Conservation (phyloP, 1,140 invertebrate species). For the Rhyacophila brunnea region DNA sequence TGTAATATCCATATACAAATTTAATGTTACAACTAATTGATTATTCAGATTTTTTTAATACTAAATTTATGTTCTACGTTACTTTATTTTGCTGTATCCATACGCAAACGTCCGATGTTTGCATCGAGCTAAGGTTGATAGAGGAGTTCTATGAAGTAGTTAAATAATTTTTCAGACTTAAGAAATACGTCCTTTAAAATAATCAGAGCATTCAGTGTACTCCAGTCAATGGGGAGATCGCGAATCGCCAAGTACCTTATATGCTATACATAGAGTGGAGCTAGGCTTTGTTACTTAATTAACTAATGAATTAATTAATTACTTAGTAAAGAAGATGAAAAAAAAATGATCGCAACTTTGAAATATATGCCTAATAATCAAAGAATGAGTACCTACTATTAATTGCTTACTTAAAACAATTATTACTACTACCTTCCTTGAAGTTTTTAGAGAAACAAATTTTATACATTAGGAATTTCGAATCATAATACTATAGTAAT, state of each 20-base stretch:
- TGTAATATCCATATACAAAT: too few relatives aligned
- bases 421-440: slow-evolving; percentile 29
- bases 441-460: slow-evolving; percentile 27
- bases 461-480: slow-evolving; percentile 31
- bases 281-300: slow-evolving; percentile 30
- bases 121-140: slow-evolving; percentile 8
- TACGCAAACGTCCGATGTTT: too few relatives aligned
- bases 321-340: slow-evolving; percentile 4
- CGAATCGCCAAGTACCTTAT: slow-evolving; percentile 25
- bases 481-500: slow-evolving; percentile 21
- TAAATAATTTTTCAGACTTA: slow-evolving; percentile 35
- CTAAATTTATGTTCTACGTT: too few relatives aligned
- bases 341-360: slow-evolving; percentile 26
- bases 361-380: slow-evolving; percentile 30
- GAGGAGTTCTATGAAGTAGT: slow-evolving; percentile 15
- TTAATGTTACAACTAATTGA: too few relatives aligned
- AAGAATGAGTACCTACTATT: slow-evolving; percentile 28
- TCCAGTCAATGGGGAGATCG: slow-evolving; percentile 13
- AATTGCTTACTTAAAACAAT: slow-evolving; percentile 31
- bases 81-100: too few relatives aligned
- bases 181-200: slow-evolving; percentile 35
- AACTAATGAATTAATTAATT: too few relatives aligned
- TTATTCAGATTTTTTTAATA: too few relatives aligned
- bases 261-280: slow-evolving; percentile 26
- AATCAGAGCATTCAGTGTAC: slow-evolving; percentile 23